Conservation (phyloP, 2,797 vertebrate species). For the Zenarchopterus dispar region DNA sequence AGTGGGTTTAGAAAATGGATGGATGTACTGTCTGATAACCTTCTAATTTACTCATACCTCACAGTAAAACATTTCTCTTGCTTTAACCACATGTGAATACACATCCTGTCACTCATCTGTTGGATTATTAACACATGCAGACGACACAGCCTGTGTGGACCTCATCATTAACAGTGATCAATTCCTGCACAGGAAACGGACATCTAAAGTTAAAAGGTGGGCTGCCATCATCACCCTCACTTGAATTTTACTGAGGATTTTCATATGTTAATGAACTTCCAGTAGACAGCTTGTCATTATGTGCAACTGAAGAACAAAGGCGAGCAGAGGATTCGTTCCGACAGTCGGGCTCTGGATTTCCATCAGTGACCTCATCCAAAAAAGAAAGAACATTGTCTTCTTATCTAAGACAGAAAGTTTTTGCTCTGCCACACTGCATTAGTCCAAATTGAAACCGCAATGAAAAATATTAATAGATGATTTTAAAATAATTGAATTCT, state of each 20-base stretch:
- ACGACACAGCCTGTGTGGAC: neutral
- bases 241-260: conserved; percentile 13
- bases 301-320: conserved; percentile 19
- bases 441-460: neutral
- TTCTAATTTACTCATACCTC: no score
- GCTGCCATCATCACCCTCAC: conserved; percentile 21
- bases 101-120: conserved; percentile 5
- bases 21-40: no score
- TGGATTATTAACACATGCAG: conserved; percentile 3
- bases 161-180: conserved; percentile 24
- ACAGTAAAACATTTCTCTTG: neutral
- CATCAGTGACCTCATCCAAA: conserved; percentile 12
- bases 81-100: neutral
- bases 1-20: no score
- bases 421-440: conserved; percentile 2
- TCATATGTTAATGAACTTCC: conserved; percentile 17
- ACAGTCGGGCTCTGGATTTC: conserved; percentile 3
- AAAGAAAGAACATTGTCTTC: conserved; percentile 13
- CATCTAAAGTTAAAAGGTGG: neutral
- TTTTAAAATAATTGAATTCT: conserved; percentile 15
- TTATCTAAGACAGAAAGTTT: neutral
- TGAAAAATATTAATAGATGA: neutral
- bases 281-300: conserved; percentile 19
- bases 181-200: conserved; percentile 5
- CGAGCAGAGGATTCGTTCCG: conserved; percentile 7